Evolutionary conservation across 2,113 vertebrate species (phyloP).

Genomic region (Psittacula cyanocephala): DNA sequence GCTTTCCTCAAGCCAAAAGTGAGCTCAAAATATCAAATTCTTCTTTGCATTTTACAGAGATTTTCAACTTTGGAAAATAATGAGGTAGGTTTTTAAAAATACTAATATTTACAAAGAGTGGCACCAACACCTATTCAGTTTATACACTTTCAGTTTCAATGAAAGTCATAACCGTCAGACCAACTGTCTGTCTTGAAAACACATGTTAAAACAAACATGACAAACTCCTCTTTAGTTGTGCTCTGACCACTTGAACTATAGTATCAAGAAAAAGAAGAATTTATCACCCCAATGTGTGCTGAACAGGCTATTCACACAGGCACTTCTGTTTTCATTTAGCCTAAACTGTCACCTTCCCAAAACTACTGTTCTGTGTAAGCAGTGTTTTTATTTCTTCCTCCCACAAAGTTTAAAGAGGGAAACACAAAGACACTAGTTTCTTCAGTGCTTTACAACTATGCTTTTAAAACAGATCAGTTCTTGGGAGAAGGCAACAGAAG

Average conservation of each 20-base stretch:
- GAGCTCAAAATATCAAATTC: neutral
- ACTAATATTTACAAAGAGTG: neutral
- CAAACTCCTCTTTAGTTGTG: neutral
- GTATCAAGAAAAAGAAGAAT: neutral
- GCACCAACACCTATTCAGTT: neutral
- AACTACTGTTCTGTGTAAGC: neutral
- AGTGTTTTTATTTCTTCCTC: neutral
- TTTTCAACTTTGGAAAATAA: neutral
- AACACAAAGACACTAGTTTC: neutral
- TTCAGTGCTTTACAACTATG: neutral
- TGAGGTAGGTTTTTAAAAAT: neutral
- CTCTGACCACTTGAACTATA: neutral
- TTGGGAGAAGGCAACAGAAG: neutral
- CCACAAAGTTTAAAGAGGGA: neutral
- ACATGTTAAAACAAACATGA: neutral
- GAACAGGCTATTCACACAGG: neutral
- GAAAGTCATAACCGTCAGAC: neutral
- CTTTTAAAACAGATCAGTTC: neutral
- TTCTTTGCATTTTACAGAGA: neutral
- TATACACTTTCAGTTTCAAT: neutral
- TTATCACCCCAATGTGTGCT: neutral
- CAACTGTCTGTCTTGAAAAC: neutral
- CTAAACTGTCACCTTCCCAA: neutral
- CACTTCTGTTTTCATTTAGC: neutral
- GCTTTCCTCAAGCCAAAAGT: neutral